phyloP scores from a whole-genome alignment of 1,140 invertebrate species.

The Apis laboriosa region DNA sequence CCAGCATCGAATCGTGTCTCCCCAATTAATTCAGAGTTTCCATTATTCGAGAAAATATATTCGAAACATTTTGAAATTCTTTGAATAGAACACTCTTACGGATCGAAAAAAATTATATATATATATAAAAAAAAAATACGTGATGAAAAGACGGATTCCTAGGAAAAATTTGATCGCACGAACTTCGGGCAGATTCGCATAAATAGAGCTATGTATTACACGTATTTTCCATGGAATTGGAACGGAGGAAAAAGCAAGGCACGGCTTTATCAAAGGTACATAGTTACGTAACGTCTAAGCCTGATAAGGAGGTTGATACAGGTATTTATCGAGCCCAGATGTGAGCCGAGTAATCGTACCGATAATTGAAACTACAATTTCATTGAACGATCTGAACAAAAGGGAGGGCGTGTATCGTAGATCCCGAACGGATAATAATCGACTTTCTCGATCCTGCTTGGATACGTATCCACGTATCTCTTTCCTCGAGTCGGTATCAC shows the following conservation, averaged over 20 bases:
- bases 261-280: slow-evolving; percentile 17
- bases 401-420: slow-evolving; percentile 6
- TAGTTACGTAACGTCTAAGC: slow-evolving; percentile 37
- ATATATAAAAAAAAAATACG: too few relatives aligned
- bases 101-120: too few relatives aligned
- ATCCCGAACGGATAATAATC: slow-evolving; percentile 26
- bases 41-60: too few relatives aligned
- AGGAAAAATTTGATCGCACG: too few relatives aligned
- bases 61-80: too few relatives aligned
- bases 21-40: too few relatives aligned
- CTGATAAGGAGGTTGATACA: slow-evolving; percentile 40
- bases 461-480: slow-evolving; percentile 7
- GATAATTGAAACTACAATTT: slow-evolving; percentile 46
- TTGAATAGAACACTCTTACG: too few relatives aligned
- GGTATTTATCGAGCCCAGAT: slow-evolving; percentile 39
- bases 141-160: too few relatives aligned
- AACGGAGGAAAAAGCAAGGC: background rate
- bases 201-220: too few relatives aligned
- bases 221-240: too few relatives aligned
- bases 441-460: slow-evolving; percentile 27
- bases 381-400: slow-evolving; percentile 23
- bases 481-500: background rate
- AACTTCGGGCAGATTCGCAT: too few relatives aligned
- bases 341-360: slow-evolving; percentile 25
- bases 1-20: too few relatives aligned